Base-by-base conservation (phyloP, 2,888 invertebrate genomes). In the Cryptosula pallasiana region DNA sequence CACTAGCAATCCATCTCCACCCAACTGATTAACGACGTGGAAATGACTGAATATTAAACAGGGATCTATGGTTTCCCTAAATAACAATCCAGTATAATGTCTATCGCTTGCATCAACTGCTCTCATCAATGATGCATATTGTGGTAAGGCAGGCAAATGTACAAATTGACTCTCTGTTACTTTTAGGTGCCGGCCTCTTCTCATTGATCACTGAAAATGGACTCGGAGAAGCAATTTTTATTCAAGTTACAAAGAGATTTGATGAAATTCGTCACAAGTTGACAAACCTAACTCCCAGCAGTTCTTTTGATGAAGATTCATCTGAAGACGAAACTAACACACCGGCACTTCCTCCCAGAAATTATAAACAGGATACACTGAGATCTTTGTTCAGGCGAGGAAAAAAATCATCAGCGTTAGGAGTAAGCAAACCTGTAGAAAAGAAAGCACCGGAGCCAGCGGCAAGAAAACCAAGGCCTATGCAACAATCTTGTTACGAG, bases 121-220 rank as follows among this genome's bases (percentile, higher is more conserved):
- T n/a, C n/a, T n/a, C n/a, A n/a, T n/a, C n/a, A n/a, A n/a, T n/a
- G n/a, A n/a, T n/a, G n/a, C n/a, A n/a, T n/a, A n/a, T n/a, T n/a
- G n/a, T n/a, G n/a, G n/a, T n/a, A n/a, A n/a, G n/a, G n/a, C n/a
- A n/a, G n/a, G n/a, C n/a, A n/a, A n/a, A n/a, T n/a, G n/a, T n/a
- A n/a, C n/a, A n/a, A n/a, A 23, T 55, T 55, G 3, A 55, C 55
- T 55, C 3, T 55, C 25, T 55, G 25, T 32, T 34, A 29, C 32
- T 63, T 25, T 13, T n/a, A 63, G 63, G 63, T 63, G 32, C 63
- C n/a, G 63, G 63, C 9, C 27, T 63, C 9, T 63, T 63, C 32
- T 63, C 63, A 13, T n/a, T 63, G n/a, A 63, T 63, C 32, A 63
- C 63, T 29, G 63, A 63, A 32, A 32, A 63, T n/a, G 63, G 63